Percentiles rank a stretch among this genome's conserved stretches.
phyloP scores from a whole-genome alignment of 2,797 vertebrate genomes.

The Tinamus major region DNA sequence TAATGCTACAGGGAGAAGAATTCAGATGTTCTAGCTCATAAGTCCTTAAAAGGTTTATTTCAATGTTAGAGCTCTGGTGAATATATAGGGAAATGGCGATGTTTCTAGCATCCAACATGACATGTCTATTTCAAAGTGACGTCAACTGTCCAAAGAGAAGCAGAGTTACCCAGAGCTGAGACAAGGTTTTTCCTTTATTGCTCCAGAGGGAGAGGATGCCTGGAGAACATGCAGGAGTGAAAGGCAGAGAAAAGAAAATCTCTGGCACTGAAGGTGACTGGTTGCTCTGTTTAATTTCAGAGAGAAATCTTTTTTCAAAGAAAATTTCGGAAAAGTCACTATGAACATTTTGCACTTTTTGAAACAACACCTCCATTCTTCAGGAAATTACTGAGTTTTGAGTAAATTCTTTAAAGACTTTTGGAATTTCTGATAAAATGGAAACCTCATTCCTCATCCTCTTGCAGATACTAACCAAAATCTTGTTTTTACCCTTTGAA shows the following conservation, averaged over 20 bases:
- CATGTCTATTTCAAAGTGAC: not conserved
- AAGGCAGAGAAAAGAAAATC: not conserved
- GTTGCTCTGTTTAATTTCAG: not conserved
- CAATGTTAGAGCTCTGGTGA: not conserved
- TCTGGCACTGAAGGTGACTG: not conserved
- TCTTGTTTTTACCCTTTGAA: not conserved
- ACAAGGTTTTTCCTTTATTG: not conserved
- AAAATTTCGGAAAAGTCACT: not conserved
- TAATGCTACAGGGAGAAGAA: not conserved
- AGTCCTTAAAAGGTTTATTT: not conserved
- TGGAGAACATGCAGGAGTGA: not conserved
- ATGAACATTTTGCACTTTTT: not conserved
- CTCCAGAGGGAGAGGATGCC: not conserved
- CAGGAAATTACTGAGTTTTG: not conserved
- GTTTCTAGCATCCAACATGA: not conserved
- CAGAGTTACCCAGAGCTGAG: not conserved
- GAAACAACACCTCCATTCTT: not conserved
- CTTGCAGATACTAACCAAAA: not conserved
- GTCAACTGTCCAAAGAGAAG: not conserved
- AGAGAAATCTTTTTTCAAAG: not conserved
- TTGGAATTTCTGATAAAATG: not conserved
- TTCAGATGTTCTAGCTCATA: slow-evolving; percentile 8
- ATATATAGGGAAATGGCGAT: not conserved
- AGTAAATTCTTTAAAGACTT: not conserved
- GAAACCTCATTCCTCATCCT: not conserved